These are phyloP conservation scores for Noctua janthe DNA, from an alignment of 2,888 invertebrate species.

Conservation along the genomic window DNA sequence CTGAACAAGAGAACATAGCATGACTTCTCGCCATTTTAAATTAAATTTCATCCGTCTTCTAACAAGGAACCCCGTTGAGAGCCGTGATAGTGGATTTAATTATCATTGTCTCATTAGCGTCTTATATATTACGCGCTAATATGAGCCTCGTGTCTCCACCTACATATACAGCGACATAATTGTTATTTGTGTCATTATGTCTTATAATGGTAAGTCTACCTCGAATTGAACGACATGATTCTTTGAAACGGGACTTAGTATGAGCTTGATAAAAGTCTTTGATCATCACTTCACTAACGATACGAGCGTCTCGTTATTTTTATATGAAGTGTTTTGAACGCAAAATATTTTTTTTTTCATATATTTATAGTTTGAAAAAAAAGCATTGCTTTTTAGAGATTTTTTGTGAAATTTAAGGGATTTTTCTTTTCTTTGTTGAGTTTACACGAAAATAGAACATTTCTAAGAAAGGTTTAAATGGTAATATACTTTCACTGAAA, in stretches of 20 bases:
- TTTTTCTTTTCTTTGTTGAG: neutral
- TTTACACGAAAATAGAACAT: neutral
- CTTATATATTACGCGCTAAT: conserved; percentile 39
- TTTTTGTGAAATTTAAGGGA: neutral
- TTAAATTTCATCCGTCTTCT: neutral
- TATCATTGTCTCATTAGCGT: conserved; percentile 43
- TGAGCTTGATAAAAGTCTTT: conserved; percentile 19
- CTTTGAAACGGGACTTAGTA: conserved; percentile 29
- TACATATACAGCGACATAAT: conserved; percentile 35
- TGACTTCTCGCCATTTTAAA: neutral
- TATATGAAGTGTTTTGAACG: neutral
- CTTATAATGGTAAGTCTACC: conserved; percentile 14
- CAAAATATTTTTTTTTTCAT: neutral
- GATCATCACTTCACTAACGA: conserved; percentile 20
- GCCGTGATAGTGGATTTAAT: conserved; percentile 47
- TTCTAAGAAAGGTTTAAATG: neutral
- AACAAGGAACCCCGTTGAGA: conserved; percentile 9
- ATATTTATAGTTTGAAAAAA: neutral
- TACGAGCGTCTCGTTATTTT: neutral
- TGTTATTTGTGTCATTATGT: conserved; percentile 53
- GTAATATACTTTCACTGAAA: neutral
- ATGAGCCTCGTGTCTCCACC: conserved; percentile 16
- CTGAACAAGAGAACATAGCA: neutral
- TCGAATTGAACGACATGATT: conserved; percentile 11
- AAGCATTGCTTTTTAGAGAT: neutral